phyloP scores from a whole-genome alignment of 1,140 invertebrate species.

The Halesus radiatus region DNA sequence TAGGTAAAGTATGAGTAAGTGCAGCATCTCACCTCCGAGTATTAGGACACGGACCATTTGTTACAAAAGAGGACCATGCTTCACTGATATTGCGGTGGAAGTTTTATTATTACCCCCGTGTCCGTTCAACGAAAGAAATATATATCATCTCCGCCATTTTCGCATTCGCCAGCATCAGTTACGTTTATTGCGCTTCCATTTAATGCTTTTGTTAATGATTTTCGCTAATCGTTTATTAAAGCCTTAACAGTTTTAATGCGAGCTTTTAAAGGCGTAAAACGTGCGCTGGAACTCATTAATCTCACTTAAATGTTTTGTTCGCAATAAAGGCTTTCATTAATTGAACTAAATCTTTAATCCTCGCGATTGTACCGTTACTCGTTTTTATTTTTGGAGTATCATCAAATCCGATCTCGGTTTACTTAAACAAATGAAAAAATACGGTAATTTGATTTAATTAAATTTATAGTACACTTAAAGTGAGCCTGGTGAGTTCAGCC shows the following conservation, averaged over 20 bases:
- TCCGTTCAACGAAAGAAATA: not conserved
- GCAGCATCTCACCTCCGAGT: not conserved
- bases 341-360: not conserved
- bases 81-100: constrained; percentile 18
- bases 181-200: not conserved
- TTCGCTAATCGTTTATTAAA: constrained; percentile 22
- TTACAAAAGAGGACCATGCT: constrained; percentile 11
- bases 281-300: not conserved
- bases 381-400: too few species aligned
- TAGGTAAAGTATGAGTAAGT: constrained; percentile 38
- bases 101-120: constrained; percentile 5
- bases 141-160: not conserved
- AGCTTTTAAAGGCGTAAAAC: not conserved
- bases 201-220: not conserved
- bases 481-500: too few species aligned
- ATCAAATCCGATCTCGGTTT: too few species aligned
- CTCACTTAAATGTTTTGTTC: constrained; percentile 16
- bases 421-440: too few species aligned
- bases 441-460: too few species aligned
- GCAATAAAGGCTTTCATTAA: constrained; percentile 5
- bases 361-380: too few species aligned
- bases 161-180: not conserved
- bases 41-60: not conserved
- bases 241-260: not conserved
- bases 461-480: too few species aligned